These are phyloP conservation scores for Apamea crenata DNA, from an alignment of 2,888 invertebrate species.

Conservation along the genomic window DNA sequence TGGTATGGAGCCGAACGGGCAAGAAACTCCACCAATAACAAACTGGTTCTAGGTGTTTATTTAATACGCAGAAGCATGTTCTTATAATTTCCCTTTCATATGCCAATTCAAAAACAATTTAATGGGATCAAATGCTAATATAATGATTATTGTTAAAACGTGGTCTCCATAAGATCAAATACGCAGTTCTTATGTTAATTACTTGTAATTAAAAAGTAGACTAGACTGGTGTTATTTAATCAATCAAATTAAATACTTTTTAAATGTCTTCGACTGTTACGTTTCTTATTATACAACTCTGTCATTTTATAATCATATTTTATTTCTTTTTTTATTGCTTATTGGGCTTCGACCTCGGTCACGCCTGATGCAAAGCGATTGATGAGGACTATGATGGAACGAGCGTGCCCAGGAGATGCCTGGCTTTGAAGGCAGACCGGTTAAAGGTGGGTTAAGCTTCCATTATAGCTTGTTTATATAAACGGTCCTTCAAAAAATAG, in stretches of 20 bases:
- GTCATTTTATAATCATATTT: not conserved
- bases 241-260: not conserved
- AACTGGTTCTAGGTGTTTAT: not conserved
- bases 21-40: not conserved
- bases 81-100: not conserved
- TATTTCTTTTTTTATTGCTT: not conserved
- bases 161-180: constrained; percentile 17
- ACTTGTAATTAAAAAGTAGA: not conserved
- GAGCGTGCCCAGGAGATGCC: not conserved
- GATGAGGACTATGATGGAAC: not conserved
- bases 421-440: not conserved
- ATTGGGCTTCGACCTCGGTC: too few relatives aligned
- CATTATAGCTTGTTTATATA: not conserved
- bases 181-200: constrained; percentile 11
- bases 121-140: constrained; percentile 13
- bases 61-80: not conserved
- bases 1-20: not conserved
- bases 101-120: not conserved
- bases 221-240: constrained; percentile 9
- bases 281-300: not conserved
- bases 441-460: not conserved
- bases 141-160: constrained; percentile 9
- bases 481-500: not conserved
- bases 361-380: not conserved
- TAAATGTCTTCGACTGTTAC: not conserved